These are phyloP conservation scores for Cephalopholis sonnerati DNA, from an alignment of 2,113 vertebrate species.

Conservation along the genomic window DNA sequence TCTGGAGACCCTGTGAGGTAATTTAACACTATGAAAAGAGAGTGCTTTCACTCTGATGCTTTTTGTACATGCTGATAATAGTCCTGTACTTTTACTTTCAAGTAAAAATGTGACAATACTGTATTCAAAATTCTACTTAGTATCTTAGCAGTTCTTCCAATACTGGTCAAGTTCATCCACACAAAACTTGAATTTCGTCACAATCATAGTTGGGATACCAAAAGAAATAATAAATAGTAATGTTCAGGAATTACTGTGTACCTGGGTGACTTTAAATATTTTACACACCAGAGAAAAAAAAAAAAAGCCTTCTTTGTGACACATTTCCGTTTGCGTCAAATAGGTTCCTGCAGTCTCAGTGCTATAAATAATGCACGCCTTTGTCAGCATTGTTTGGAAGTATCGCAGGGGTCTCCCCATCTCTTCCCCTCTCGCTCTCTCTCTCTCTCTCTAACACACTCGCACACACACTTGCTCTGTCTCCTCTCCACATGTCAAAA, in stretches of 20 bases:
- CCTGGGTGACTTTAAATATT: constrained; percentile 4
- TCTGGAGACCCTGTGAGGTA: neutral
- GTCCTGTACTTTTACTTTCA: too few relatives aligned
- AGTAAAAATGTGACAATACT: too few relatives aligned
- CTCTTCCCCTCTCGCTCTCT: neutral
- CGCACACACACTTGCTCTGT: neutral
- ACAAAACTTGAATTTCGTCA: too few relatives aligned
- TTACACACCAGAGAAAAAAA: neutral
- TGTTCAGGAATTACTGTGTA: neutral
- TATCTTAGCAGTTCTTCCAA: too few relatives aligned
- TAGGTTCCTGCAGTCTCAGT: constrained; percentile 15
- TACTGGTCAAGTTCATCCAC: too few relatives aligned
- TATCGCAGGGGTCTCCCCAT: constrained; percentile 26
- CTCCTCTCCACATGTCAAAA: constrained; percentile 40
- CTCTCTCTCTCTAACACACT: neutral
- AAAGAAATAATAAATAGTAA: neutral
- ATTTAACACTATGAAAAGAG: neutral
- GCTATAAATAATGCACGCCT: constrained; percentile 58
- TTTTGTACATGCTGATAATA: neutral
- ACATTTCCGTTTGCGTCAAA: constrained; percentile 35
- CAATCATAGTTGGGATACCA: neutral
- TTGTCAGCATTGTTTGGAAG: constrained; percentile 48
- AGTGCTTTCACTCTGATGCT: neutral
- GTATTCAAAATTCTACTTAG: too few relatives aligned
- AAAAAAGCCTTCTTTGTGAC: constrained; percentile 25